Evolutionary conservation across 2,113 vertebrate genomes (phyloP).

Genomic region (Festucalex cinctus): DNA sequence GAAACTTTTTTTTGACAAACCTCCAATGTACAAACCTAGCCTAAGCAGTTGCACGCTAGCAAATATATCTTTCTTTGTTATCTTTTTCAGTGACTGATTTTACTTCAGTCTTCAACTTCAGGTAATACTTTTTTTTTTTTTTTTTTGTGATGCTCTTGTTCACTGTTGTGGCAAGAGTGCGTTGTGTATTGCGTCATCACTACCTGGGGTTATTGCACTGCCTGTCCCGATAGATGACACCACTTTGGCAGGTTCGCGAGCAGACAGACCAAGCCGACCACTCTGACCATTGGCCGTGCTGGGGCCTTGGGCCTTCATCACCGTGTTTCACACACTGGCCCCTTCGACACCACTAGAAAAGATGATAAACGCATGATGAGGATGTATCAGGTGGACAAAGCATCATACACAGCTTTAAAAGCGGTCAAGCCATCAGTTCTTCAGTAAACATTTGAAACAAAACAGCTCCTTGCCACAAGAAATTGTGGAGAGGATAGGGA

Average conservation of each 20-base stretch:
- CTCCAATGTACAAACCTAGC: no score
- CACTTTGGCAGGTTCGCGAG: constrained; percentile 84
- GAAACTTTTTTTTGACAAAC: no score
- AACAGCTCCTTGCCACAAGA: no score
- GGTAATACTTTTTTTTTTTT: background rate
- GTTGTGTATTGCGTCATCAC: background rate
- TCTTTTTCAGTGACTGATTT: no score
- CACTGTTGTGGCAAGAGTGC: background rate
- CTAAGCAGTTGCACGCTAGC: no score
- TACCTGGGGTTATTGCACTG: constrained; percentile 83
- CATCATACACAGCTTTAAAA: constrained; percentile 7
- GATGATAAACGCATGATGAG: background rate
- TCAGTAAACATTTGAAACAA: no score
- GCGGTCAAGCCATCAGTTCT: no score
- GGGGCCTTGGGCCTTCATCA: constrained; percentile 79
- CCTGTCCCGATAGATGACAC: constrained; percentile 80
- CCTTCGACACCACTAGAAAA: constrained; percentile 84
- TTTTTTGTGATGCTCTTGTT: background rate
- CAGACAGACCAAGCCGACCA: constrained; percentile 86
- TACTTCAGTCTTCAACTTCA: no score
- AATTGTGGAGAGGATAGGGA: no score
- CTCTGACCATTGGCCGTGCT: constrained; percentile 81
- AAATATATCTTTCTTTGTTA: no score
- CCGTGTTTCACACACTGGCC: constrained; percentile 86
- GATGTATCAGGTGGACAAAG: constrained; percentile 4